phyloP scores from a whole-genome alignment of 2,888 invertebrate species.

The Drosophila subquinaria region DNA sequence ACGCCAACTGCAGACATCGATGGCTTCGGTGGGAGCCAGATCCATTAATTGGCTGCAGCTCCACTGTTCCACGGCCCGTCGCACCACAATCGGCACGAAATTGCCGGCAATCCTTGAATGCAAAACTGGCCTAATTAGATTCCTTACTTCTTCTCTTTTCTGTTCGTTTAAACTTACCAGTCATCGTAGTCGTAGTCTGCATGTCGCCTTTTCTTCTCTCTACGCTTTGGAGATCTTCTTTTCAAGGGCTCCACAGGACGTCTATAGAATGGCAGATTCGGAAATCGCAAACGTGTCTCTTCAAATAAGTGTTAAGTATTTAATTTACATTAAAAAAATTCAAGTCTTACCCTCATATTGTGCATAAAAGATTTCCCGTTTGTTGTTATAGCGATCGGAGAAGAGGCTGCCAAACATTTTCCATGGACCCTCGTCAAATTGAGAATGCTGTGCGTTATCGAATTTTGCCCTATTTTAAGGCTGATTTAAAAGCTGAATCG shows the following conservation, averaged over 20 bases:
- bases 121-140: constrained; percentile 36
- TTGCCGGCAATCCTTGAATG: constrained; percentile 46
- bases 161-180: constrained; percentile 26
- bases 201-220: constrained; percentile 1
- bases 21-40: constrained; percentile 8
- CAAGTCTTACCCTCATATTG: constrained; percentile 35
- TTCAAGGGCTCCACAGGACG: constrained; percentile 29
- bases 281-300: constrained; percentile 27
- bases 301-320: background rate
- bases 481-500: constrained; percentile 2
- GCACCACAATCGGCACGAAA: constrained; percentile 46
- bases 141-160: background rate
- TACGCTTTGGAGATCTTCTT: constrained; percentile 14
- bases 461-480: constrained; percentile 33
- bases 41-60: constrained; percentile 48
- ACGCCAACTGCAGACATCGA: constrained; percentile 40
- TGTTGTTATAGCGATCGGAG: constrained; percentile 50
- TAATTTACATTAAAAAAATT: background rate
- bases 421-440: constrained; percentile 8
- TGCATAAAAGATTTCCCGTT: constrained; percentile 29
- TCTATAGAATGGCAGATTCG: constrained; percentile 31
- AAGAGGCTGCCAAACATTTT: constrained; percentile 45
- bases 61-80: constrained; percentile 38
- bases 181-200: constrained; percentile 46
- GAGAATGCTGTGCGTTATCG: constrained; percentile 29